phyloP scores from a whole-genome alignment of 2,888 invertebrate genomes.

The Hermodice carunculata region DNA sequence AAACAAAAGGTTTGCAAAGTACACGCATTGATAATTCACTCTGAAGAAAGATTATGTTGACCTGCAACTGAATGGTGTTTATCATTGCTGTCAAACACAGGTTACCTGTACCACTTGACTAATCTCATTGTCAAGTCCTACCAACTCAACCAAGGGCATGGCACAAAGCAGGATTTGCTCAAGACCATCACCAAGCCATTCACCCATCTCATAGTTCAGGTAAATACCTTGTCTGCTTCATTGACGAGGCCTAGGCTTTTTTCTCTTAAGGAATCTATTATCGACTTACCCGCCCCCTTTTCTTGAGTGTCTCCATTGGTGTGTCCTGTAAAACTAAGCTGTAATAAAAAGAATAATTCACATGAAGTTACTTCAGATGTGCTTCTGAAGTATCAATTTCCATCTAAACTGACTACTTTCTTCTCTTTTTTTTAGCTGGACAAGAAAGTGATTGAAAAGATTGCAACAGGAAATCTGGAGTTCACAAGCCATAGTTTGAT shows the following conservation, averaged over 20 bases:
- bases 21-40: no score
- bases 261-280: neutral
- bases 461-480: constrained; percentile 29
- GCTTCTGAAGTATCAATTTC: neutral
- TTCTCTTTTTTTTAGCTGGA: constrained; percentile 25
- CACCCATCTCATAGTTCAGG: constrained; percentile 67
- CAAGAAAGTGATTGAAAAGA: constrained; percentile 35
- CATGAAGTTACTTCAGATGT: no score
- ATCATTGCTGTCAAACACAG: no score
- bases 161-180: constrained; percentile 65
- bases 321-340: no score
- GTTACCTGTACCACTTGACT: constrained; percentile 56
- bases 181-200: constrained; percentile 71
- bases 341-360: no score
- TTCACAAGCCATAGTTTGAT: constrained; percentile 23
- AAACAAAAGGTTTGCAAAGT: no score
- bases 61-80: no score
- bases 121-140: constrained; percentile 48
- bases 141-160: neutral
- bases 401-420: neutral
- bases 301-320: no score
- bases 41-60: no score
- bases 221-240: no score
- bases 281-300: neutral
- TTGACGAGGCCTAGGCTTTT: no score